Conservation (phyloP, 2,113 vertebrate genomes). For the Hydrolagus affinis region DNA sequence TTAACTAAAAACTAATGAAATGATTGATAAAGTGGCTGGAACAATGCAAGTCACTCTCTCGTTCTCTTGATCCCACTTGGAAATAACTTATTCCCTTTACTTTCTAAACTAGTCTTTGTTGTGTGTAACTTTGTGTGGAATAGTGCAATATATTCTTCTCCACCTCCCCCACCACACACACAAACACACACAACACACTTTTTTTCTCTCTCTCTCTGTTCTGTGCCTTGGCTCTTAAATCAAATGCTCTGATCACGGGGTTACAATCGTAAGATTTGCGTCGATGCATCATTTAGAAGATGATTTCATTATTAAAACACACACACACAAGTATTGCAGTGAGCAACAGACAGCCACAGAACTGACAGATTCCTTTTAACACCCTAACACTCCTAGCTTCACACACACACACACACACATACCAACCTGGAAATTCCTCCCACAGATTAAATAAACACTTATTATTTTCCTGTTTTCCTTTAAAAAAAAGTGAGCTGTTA, state of each 20-base stretch:
- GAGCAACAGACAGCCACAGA: background rate
- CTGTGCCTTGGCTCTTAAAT: slow-evolving; percentile 17
- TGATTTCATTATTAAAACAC: background rate
- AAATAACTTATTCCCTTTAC: background rate
- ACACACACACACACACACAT: background rate
- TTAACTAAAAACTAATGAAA: too few relatives aligned
- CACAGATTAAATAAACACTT: too few relatives aligned
- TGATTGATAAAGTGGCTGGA: background rate
- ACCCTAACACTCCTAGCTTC: background rate
- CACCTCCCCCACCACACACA: too few relatives aligned
- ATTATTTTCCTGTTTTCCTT: too few relatives aligned
- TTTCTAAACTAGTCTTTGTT: slow-evolving; percentile 4
- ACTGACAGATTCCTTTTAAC: background rate
- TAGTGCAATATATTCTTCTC: too few relatives aligned
- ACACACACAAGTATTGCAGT: too few relatives aligned
- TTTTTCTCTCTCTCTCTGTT: background rate
- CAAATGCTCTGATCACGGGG: slow-evolving; percentile 19
- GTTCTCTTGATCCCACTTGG: background rate
- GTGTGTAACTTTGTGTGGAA: background rate
- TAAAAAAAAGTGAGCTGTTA: too few relatives aligned
- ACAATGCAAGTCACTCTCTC: background rate
- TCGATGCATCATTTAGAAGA: slow-evolving; percentile 12
- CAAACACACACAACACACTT: too few relatives aligned
- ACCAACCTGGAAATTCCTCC: too few relatives aligned
- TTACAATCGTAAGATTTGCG: slow-evolving; percentile 23